phyloP scores from a whole-genome alignment of 1,140 invertebrate genomes.

The Scaptodrosophila lebanonensis region DNA sequence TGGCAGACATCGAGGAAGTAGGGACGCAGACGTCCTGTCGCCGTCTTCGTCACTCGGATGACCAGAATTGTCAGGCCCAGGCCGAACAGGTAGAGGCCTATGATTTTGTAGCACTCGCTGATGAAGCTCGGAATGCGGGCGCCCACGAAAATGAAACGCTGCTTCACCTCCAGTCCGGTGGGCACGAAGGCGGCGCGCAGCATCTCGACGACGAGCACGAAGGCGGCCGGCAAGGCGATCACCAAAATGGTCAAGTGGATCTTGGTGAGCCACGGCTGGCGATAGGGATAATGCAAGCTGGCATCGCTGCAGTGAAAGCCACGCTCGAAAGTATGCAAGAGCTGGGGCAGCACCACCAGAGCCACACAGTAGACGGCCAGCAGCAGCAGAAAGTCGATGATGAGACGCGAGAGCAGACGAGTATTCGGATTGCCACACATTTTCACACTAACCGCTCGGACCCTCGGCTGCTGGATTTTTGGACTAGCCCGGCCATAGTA shows the following conservation, averaged over 20 bases:
- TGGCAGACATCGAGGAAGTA: slow-evolving; percentile 66
- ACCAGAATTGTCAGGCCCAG: slow-evolving; percentile 43
- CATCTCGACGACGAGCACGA: slow-evolving; percentile 62
- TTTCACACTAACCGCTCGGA: slow-evolving; percentile 44
- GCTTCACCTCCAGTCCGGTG: slow-evolving; percentile 37
- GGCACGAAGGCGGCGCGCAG: slow-evolving; percentile 56
- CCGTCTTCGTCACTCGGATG: slow-evolving; percentile 39
- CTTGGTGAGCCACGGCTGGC: slow-evolving; percentile 55
- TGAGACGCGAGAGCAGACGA: slow-evolving; percentile 61
- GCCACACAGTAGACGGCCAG: slow-evolving; percentile 51
- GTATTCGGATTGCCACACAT: slow-evolving; percentile 72
- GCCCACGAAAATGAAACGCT: slow-evolving; percentile 63
- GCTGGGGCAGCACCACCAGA: slow-evolving; percentile 58
- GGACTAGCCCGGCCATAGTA: no score
- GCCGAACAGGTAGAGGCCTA: slow-evolving; percentile 64
- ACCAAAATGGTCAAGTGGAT: slow-evolving; percentile 58
- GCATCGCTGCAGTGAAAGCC: slow-evolving; percentile 65
- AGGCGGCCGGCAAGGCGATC: slow-evolving; percentile 52
- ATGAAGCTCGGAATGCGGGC: slow-evolving; percentile 62
- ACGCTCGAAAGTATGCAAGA: slow-evolving; percentile 38
- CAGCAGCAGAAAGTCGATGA: slow-evolving; percentile 64
- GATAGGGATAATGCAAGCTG: slow-evolving; percentile 54
- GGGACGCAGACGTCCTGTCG: slow-evolving; percentile 54
- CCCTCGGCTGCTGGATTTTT: neutral
- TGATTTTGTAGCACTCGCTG: slow-evolving; percentile 67